These are phyloP conservation scores for Drosophila cyrtoloma DNA, from an alignment of 2,888 invertebrate species.

Conservation along the genomic window DNA sequence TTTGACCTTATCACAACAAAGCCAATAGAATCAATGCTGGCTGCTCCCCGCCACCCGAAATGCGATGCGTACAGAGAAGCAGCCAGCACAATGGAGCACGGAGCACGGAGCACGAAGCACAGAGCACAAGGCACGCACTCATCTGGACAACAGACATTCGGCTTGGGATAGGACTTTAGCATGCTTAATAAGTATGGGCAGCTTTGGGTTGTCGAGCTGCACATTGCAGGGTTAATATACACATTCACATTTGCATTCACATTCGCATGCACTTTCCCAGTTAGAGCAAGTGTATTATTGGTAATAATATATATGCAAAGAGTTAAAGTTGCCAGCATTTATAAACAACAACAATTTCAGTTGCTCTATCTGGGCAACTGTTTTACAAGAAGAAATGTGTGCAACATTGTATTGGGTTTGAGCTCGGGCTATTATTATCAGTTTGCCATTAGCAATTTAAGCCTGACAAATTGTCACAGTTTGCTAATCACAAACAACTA, in stretches of 20 bases:
- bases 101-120: too few relatives aligned
- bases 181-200: constrained; percentile 20
- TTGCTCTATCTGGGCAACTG: constrained; percentile 32
- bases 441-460: constrained; percentile 11
- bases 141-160: constrained; percentile 23
- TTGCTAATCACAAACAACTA: not conserved
- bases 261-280: constrained; percentile 23
- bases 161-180: constrained; percentile 11
- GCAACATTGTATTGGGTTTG: constrained; percentile 12
- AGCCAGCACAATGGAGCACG: constrained; percentile 32
- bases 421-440: constrained; percentile 32
- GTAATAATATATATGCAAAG: constrained; percentile 69
- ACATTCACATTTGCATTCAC: constrained; percentile 22
- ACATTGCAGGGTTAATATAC: constrained; percentile 9
- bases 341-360: constrained; percentile 49
- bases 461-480: not conserved
- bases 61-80: constrained; percentile 26
- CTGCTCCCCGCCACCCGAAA: constrained; percentile 12
- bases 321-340: constrained; percentile 55
- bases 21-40: constrained; percentile 77
- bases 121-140: constrained; percentile 22
- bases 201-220: constrained; percentile 26
- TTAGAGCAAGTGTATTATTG: constrained; percentile 57
- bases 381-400: constrained; percentile 24
- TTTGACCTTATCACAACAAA: constrained; percentile 78